Base-by-base conservation (phyloP, 2,888 invertebrate species). In the Griposia aprilina region DNA sequence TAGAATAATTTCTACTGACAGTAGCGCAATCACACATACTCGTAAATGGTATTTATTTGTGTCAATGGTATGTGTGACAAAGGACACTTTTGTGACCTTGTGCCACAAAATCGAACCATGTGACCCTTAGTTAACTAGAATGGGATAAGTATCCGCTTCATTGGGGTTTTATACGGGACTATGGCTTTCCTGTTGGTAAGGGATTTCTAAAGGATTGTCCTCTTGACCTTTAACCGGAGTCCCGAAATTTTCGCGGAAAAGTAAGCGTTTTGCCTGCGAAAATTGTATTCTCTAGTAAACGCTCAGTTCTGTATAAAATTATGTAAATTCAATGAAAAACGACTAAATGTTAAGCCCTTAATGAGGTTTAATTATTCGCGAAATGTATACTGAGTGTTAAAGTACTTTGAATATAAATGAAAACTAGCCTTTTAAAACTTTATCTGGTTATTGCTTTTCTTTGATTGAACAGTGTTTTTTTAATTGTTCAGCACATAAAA, bases 241-340 rank as follows among this genome's bases (percentile, higher is more conserved):
- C 23, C 8, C 6, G 41, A 17, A 57, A n/a, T 60, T 79, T 74
- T 15, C 41, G 3, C 30, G 4, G 15, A 41, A 70, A 82, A 84
- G 79, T 70, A 79, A 80, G 15, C 30, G 41, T 60, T 82, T 65
- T 45, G 23, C 13, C 52, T 6, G 36, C 50, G 55, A 65, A 73
- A 60, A 65, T 13, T 10, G 15, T 59, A 41, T 15, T 17, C 2
- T 36, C 50, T 55, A 10, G 5, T 26, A n/a, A 48, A 26, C 6
- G 26, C 17, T 65, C 13, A 41, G 0, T 57, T 45, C 10, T 30
- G 36, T 15, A 60, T 30, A 83, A 36, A 68, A 77, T 77, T 82
- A 83, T 63, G 83, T 15, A 26, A 57, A 80, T 68, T 83, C 20
- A 6, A 82, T 66, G 82, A 59, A 66, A 82, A 76, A 82, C 65